A percentile compares a stretch with the other conserved stretches of the same genome.
phyloP scores from a whole-genome alignment of 2,888 invertebrate genomes.

The Eristalinus sepulchralis region DNA sequence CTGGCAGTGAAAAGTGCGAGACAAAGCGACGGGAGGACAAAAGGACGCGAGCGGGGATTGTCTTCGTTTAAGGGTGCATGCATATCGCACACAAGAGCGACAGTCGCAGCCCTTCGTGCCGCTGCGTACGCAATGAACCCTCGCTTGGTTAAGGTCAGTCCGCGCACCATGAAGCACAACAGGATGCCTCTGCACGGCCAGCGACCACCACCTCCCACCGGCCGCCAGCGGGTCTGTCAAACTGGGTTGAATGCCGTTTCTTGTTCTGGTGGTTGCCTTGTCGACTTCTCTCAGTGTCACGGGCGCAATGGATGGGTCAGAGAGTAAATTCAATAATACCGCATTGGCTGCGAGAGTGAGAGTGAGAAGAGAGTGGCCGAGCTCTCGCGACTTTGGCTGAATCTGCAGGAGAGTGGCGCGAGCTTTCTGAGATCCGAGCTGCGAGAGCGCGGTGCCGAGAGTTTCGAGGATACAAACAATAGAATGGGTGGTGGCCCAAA shows the following conservation, averaged over 20 bases:
- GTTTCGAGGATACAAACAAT: constrained; percentile 3
- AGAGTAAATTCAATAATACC: constrained; percentile 50
- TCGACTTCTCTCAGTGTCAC: constrained; percentile 54
- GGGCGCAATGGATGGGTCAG: constrained; percentile 45
- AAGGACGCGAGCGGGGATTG: neutral
- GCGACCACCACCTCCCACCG: neutral
- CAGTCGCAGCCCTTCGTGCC: neutral
- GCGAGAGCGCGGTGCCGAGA: neutral
- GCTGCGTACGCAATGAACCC: constrained; percentile 51
- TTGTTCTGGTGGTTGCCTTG: constrained; percentile 10
- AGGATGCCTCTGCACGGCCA: neutral
- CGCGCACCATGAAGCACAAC: constrained; percentile 10
- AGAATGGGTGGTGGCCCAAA: constrained; percentile 38
- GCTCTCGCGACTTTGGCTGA: constrained; percentile 18
- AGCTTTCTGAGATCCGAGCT: constrained; percentile 26
- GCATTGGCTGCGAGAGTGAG: constrained; percentile 31
- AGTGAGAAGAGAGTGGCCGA: neutral
- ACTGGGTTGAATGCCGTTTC: constrained; percentile 48
- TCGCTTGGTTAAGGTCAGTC: constrained; percentile 62
- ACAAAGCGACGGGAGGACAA: neutral
- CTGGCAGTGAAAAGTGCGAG: neutral
- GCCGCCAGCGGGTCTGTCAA: neutral
- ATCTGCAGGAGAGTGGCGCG: constrained; percentile 36
- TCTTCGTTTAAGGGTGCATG: neutral
- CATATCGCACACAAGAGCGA: neutral